phyloP scores from a whole-genome alignment of 1,140 invertebrate genomes.

The Mactra quadrangularis region DNA sequence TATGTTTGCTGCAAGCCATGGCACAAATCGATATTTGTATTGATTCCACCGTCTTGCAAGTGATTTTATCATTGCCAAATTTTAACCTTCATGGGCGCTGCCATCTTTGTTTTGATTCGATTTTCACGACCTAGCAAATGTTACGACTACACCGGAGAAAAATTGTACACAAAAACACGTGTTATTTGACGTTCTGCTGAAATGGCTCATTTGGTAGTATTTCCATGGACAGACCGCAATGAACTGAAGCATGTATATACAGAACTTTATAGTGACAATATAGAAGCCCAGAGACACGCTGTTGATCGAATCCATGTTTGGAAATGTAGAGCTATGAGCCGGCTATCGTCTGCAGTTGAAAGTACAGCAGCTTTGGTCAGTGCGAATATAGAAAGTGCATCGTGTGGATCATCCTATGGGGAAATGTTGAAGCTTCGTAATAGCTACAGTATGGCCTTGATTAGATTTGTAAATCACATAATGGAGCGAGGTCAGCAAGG shows the following conservation, averaged over 20 bases:
- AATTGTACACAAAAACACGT: slow-evolving; percentile 5
- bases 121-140: background rate
- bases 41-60: slow-evolving; percentile 61
- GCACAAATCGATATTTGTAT: slow-evolving; percentile 71
- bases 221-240: slow-evolving; percentile 41
- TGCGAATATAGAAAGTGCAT: slow-evolving; percentile 31
- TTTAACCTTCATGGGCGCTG: background rate
- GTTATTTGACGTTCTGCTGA: background rate
- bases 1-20: slow-evolving; percentile 69
- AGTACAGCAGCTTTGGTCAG: slow-evolving; percentile 59
- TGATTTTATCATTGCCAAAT: slow-evolving; percentile 22
- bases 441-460: slow-evolving; percentile 48
- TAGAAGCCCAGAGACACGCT: slow-evolving; percentile 38
- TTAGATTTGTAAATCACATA: slow-evolving; percentile 57
- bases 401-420: background rate
- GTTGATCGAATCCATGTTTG: slow-evolving; percentile 52
- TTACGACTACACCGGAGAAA: background rate
- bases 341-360: slow-evolving; percentile 63
- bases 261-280: slow-evolving; percentile 45
- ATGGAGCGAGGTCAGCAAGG: slow-evolving; percentile 45
- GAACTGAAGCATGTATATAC: slow-evolving; percentile 49
- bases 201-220: slow-evolving; percentile 37
- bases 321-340: slow-evolving; percentile 52
- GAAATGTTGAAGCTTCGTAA: slow-evolving; percentile 16
- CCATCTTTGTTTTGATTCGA: slow-evolving; percentile 3